Evolutionary conservation across 2,797 vertebrate genomes (phyloP).

Genomic region (Lindbergichthys nudifrons): DNA sequence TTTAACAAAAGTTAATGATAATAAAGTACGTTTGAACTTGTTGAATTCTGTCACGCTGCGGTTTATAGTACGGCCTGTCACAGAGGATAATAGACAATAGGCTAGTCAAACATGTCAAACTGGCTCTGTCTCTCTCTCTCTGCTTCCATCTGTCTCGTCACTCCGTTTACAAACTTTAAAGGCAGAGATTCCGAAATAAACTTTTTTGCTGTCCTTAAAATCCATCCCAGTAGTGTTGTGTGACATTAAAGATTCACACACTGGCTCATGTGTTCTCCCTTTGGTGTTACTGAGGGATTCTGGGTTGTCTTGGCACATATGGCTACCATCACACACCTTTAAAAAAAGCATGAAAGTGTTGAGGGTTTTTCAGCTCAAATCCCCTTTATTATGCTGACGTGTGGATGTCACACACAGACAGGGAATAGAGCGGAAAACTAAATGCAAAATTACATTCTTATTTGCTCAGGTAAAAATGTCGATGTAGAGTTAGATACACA

Average conservation of each 20-base stretch:
- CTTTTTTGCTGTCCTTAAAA: slow-evolving; percentile 10
- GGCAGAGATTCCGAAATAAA: not conserved
- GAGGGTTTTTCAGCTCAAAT: not conserved
- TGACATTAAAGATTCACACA: slow-evolving; percentile 13
- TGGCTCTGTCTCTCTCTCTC: not conserved
- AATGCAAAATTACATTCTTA: not conserved
- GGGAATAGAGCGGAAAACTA: not conserved
- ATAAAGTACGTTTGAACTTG: not conserved
- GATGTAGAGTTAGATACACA: not conserved
- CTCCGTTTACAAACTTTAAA: slow-evolving; percentile 15
- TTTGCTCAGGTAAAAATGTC: slow-evolving; percentile 1
- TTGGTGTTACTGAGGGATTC: slow-evolving; percentile 18
- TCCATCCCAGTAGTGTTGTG: not conserved
- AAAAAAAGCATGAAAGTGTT: not conserved
- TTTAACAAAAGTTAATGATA: not conserved
- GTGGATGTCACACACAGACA: slow-evolving; percentile 7
- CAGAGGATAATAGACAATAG: slow-evolving; percentile 32
- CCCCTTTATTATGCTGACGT: not conserved
- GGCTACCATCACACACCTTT: not conserved
- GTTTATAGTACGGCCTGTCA: slow-evolving; percentile 18
- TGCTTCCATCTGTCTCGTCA: slow-evolving; percentile 42
- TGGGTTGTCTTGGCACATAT: not conserved
- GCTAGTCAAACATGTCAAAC: slow-evolving; percentile 15
- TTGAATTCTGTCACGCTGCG: slow-evolving; percentile 3
- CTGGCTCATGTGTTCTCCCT: slow-evolving; percentile 4